Conservation (phyloP, 2,888 invertebrate genomes). For the Trachelus tabidus region DNA sequence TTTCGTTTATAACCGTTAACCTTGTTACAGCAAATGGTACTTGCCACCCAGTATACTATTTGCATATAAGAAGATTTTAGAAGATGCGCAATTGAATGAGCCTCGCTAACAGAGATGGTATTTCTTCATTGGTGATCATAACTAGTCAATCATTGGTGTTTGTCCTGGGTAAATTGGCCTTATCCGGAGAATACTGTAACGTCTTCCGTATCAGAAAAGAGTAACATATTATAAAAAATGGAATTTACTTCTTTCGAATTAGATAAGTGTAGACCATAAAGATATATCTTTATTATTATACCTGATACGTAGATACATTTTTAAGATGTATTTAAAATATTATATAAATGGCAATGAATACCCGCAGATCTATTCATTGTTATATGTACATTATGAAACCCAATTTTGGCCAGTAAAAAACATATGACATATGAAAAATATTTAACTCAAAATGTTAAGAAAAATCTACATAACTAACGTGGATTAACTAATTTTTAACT, state of each 20-base stretch:
- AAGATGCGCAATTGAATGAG: constrained; percentile 33
- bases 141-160: constrained; percentile 36
- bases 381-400: no score
- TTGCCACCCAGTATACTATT: constrained; percentile 23
- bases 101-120: constrained; percentile 32
- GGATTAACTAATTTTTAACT: no score
- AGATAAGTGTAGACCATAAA: not conserved
- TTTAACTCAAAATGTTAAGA: not conserved
- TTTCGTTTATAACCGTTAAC: not conserved
- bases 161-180: not conserved
- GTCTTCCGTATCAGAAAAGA: not conserved
- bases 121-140: constrained; percentile 29
- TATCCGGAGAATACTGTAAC: not conserved
- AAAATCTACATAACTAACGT: not conserved
- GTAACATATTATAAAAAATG: not conserved
- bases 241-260: not conserved
- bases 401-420: no score
- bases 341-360: no score
- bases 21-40: not conserved
- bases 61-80: constrained; percentile 22
- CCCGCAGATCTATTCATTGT: no score
- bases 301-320: no score
- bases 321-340: no score
- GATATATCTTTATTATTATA: not conserved
- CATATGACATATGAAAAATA: no score